Conservation (phyloP, 2,888 invertebrate genomes). For the Nomada fabriciana region DNA sequence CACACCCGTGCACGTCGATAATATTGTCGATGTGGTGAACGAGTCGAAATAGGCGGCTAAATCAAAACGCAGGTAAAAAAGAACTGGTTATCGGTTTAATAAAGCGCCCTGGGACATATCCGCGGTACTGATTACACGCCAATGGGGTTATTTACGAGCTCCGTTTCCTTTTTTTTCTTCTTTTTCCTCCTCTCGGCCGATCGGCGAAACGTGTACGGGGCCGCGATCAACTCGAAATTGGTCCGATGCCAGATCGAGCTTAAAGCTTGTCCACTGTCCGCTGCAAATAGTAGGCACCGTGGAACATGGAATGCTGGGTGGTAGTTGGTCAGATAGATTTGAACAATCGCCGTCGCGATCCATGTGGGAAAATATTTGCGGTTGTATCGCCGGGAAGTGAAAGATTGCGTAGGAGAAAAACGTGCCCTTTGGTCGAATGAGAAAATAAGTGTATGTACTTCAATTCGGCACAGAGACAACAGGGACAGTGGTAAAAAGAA, state of each 20-base stretch:
- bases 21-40: conserved; percentile 21
- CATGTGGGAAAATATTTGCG: conserved; percentile 62
- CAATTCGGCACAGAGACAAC: no score
- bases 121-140: conserved; percentile 70
- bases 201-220: conserved; percentile 59
- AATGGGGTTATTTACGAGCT: conserved; percentile 71
- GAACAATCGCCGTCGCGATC: conserved; percentile 56
- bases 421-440: no score
- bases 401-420: background rate
- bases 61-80: conserved; percentile 39
- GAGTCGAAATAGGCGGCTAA: conserved; percentile 27
- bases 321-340: conserved; percentile 54
- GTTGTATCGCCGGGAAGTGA: conserved; percentile 29
- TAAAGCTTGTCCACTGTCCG: conserved; percentile 67
- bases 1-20: no score
- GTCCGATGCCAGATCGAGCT: conserved; percentile 70
- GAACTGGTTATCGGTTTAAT: conserved; percentile 71
- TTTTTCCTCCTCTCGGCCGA: background rate
- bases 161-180: conserved; percentile 61
- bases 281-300: conserved; percentile 58
- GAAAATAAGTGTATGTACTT: no score
- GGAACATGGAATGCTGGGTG: conserved; percentile 43
- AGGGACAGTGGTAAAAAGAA: no score
- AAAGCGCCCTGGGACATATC: conserved; percentile 70
- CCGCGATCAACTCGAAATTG: conserved; percentile 69